Conservation (phyloP, 2,113 vertebrate species). For the Peromyscus californicus region DNA sequence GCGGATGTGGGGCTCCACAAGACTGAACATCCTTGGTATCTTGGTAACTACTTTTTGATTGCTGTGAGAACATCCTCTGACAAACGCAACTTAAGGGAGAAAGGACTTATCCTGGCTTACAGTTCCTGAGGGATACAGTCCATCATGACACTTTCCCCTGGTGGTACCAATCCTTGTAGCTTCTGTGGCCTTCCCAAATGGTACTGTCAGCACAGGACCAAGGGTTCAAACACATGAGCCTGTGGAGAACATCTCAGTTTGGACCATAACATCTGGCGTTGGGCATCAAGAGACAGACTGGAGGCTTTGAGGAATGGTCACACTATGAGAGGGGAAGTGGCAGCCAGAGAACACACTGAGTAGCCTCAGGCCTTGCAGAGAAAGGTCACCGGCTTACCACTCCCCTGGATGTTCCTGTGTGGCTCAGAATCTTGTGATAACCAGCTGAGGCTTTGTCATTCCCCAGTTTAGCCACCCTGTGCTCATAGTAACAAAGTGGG, state of each 20-base stretch:
- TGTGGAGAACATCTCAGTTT: neutral
- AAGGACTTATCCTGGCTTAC: neutral
- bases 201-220: neutral
- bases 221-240: neutral
- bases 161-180: neutral
- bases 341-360: rapidly evolving
- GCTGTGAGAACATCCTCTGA: too few relatives aligned
- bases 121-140: neutral
- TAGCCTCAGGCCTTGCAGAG: neutral
- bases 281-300: rapidly evolving
- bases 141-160: too few relatives aligned
- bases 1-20: rapidly evolving
- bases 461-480: neutral
- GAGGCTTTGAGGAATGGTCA: neutral
- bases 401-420: rapidly evolving
- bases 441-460: neutral
- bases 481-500: neutral
- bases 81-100: neutral
- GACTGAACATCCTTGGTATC: neutral
- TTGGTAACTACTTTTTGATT: neutral
- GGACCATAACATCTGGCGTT: neutral
- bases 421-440: neutral
- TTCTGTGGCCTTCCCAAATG: neutral
- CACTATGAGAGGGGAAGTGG: too few relatives aligned
- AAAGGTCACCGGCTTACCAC: neutral